Evolutionary conservation across 30 jellyfish, hydroid and myxozoan genomes (phyloP), one percentile per base, ranked within the genome.

Genomic region (Chironex yamaguchii): DNA sequence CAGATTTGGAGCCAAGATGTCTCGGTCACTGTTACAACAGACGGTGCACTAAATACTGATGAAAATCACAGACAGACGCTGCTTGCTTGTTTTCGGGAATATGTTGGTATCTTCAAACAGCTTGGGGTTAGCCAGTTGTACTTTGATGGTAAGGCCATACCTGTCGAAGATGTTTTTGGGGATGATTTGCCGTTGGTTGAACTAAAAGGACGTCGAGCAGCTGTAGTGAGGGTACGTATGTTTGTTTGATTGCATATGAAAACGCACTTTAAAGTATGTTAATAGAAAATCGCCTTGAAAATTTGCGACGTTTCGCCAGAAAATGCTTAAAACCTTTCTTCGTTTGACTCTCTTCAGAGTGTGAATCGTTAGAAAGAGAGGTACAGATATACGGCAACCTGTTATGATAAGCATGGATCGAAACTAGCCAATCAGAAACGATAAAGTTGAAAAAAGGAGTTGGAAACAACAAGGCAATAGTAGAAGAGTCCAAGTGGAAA

Each of bases 151-250:
- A 82, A 70, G 29, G 49, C 14, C 23, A 84, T 82, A 34, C 49
- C 71, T 28, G 64, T 63, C 36, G 58, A 66, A n/a, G 97, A 89
- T 20, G 76, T 89, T 23, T 89, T 89, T 75, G 25, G 94, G 17
- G 97, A 89, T 71, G 97, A 89, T 25, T 30, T 81, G 49, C 51
- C 97, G 51, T 49, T 89, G 51, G 49, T 58, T 26, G 94, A 89
- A 21, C 62, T 89, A 36, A 89, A 89, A 67, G 97, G 97, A 1
- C 32, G 95, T 52, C 65, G 97, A n/a, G 94, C 97, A 0, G 66
- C 81, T 49, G 97, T 81, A 11, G 91, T 81, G 2, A 81, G 81
- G 97, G 97, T 89, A 49, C 11, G 34, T 0, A 1, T 42, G 48
- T 2, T 33, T 70, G 20, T 25, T 20, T 21, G 67, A 30, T n/a